Evolutionary conservation across 1,140 invertebrate species (phyloP).

Genomic region (Zelostemma sp.): DNA sequence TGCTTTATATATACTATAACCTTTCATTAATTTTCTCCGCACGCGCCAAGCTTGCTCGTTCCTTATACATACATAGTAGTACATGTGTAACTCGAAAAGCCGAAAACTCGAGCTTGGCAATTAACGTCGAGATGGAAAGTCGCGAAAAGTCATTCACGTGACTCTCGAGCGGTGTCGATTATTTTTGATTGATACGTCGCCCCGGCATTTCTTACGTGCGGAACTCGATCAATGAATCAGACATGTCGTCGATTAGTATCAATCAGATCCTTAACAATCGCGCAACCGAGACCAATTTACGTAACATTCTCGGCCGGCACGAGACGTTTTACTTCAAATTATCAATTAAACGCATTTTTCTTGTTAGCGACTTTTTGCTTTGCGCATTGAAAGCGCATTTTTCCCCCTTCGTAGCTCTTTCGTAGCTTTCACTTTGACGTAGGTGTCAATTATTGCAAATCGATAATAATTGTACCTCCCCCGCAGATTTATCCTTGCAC

Average conservation of each 20-base stretch:
- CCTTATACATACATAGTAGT: too few relatives aligned
- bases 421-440: conserved; percentile 13
- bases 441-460: conserved; percentile 41
- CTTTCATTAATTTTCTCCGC: too few relatives aligned
- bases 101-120: too few relatives aligned
- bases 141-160: conserved; percentile 8
- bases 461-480: conserved; percentile 5
- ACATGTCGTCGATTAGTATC: conserved; percentile 16
- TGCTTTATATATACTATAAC: too few relatives aligned
- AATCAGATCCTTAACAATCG: conserved; percentile 13
- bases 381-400: background rate
- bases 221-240: conserved; percentile 2
- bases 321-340: too few relatives aligned
- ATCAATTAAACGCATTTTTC: too few relatives aligned
- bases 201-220: background rate
- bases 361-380: too few relatives aligned
- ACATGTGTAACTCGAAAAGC: too few relatives aligned
- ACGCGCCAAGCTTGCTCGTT: too few relatives aligned
- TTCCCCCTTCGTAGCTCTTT: background rate
- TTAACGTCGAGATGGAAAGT: background rate
- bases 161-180: background rate
- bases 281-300: background rate
- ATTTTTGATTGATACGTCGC: conserved; percentile 7
- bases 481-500: background rate
- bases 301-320: too few relatives aligned